Percentiles rank a stretch among this genome's conserved stretches.
phyloP scores from a whole-genome alignment of 2,797 vertebrate genomes.

The Onychomys leucogaster region DNA sequence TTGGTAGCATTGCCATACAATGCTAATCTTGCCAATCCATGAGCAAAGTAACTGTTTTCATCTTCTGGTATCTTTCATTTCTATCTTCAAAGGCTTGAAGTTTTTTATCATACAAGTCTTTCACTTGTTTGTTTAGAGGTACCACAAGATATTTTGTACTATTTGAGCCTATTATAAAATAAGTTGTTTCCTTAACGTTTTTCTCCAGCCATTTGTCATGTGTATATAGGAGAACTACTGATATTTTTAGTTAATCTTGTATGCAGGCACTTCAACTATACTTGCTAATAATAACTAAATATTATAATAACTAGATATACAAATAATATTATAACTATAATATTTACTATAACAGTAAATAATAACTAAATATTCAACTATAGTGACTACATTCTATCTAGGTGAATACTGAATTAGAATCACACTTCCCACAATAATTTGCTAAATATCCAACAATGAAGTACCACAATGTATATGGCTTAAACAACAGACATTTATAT shows the following conservation, averaged over 20 bases:
- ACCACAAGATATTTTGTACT: neutral
- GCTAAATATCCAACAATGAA: neutral
- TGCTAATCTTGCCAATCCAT: too few species aligned
- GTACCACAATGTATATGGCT: neutral
- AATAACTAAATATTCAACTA: neutral
- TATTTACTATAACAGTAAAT: neutral
- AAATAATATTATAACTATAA: neutral
- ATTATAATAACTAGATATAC: neutral
- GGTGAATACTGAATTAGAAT: neutral
- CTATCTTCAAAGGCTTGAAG: neutral
- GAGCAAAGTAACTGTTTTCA: neutral
- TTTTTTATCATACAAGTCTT: neutral
- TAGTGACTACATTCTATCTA: neutral
- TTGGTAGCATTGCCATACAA: too few species aligned
- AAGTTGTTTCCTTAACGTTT: neutral
- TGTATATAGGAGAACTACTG: neutral
- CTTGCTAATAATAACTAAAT: neutral
- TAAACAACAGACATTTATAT: constrained; percentile 1
- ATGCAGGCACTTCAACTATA: neutral
- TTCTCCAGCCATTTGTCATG: neutral
- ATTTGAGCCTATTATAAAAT: neutral
- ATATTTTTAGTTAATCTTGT: neutral
- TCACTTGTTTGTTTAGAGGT: neutral
- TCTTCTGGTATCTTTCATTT: neutral
- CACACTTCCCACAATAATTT: neutral